Percentiles rank a stretch among this genome's conserved stretches.
phyloP scores from a whole-genome alignment of 2,797 vertebrate species.

The Fistularia commersonii region DNA sequence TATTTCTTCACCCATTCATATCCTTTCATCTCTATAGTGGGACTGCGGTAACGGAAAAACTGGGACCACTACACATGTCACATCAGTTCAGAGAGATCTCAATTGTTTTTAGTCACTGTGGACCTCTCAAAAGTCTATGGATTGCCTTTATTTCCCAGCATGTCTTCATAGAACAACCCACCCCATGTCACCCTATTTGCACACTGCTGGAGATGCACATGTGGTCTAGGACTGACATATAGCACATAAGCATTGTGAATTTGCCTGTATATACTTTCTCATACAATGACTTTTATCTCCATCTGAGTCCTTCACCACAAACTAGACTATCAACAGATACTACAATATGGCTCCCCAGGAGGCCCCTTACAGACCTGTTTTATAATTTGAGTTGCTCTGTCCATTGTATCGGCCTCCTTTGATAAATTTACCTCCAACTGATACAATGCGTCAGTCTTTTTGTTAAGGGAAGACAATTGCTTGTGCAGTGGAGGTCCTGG shows the following conservation, averaged over 20 bases:
- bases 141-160: not conserved
- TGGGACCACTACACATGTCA: constrained; percentile 66
- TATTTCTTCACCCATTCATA: constrained; percentile 12
- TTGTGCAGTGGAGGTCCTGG: constrained; percentile 49
- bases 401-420: constrained; percentile 72
- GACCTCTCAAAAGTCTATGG: constrained; percentile 39
- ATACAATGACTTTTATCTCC: constrained; percentile 14
- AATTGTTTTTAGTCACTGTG: constrained; percentile 67
- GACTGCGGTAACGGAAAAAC: constrained; percentile 52
- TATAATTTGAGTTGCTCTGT: constrained; percentile 63
- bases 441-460: constrained; percentile 74
- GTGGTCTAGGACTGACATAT: constrained; percentile 3
- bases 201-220: constrained; percentile 12
- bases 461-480: constrained; percentile 65
- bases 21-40: constrained; percentile 29
- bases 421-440: constrained; percentile 74
- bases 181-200: constrained; percentile 1
- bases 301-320: constrained; percentile 47
- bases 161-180: not conserved
- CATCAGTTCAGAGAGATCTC: constrained; percentile 64
- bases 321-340: constrained; percentile 59
- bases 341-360: constrained; percentile 72
- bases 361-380: constrained; percentile 60
- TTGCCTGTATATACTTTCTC: constrained; percentile 7
- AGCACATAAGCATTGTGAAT: constrained; percentile 23